phyloP scores from a whole-genome alignment of 2,113 vertebrate species.

The Cebidichthys violaceus region DNA sequence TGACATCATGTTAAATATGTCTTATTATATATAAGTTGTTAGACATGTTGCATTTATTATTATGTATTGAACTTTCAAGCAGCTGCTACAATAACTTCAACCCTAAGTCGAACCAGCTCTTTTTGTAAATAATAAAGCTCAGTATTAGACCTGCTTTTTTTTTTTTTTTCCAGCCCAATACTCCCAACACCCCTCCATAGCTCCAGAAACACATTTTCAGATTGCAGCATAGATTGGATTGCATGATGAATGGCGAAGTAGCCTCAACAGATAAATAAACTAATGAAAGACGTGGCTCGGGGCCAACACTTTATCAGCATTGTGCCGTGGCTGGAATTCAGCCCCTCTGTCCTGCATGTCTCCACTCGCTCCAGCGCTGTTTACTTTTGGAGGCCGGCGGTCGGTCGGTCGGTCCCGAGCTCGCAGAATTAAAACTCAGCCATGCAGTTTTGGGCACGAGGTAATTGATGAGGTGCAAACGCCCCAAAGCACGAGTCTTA shows the following conservation, averaged over 20 bases:
- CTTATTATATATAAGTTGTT: neutral
- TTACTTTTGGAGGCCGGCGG: constrained; percentile 69
- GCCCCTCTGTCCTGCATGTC: constrained; percentile 70
- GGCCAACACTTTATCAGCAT: constrained; percentile 72
- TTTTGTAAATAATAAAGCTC: neutral
- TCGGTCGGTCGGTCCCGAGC: neutral
- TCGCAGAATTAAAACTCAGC: constrained; percentile 40
- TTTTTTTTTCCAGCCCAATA: neutral
- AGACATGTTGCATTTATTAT: neutral
- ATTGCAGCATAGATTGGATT: constrained; percentile 33
- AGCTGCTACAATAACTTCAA: no score
- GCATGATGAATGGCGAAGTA: constrained; percentile 45
- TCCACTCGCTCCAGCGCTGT: constrained; percentile 75
- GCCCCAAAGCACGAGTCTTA: neutral
- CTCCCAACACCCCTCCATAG: neutral
- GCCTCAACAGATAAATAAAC: constrained; percentile 66
- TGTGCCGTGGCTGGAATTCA: constrained; percentile 73
- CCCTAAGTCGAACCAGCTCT: no score
- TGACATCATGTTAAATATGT: neutral
- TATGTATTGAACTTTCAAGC: no score
- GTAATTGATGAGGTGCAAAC: constrained; percentile 15
- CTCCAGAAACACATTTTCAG: constrained; percentile 15
- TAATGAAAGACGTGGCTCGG: constrained; percentile 65
- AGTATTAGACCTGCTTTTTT: neutral
- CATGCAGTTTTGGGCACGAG: constrained; percentile 6